These are phyloP conservation scores for Chesias legatella DNA, from an alignment of 2,888 invertebrate species.

Conservation along the genomic window DNA sequence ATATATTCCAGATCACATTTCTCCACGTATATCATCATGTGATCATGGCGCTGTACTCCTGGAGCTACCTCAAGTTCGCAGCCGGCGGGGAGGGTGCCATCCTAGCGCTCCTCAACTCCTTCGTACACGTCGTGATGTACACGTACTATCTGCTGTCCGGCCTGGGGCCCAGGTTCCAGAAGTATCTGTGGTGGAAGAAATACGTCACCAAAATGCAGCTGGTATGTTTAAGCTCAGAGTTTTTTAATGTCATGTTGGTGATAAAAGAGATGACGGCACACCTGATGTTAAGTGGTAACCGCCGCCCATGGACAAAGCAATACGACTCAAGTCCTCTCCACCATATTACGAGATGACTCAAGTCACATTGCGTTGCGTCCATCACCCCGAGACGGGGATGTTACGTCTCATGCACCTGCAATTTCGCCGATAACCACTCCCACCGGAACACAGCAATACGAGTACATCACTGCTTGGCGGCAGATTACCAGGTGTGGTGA, in stretches of 20 bases:
- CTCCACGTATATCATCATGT: slow-evolving; percentile 95
- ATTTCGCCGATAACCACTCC: too few relatives aligned
- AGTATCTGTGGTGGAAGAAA: slow-evolving; percentile 94
- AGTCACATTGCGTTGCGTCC: too few relatives aligned
- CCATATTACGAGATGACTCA: too few relatives aligned
- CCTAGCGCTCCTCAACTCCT: slow-evolving; percentile 86
- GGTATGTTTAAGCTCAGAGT: slow-evolving; percentile 60
- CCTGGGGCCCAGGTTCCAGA: slow-evolving; percentile 86
- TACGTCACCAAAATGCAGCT: slow-evolving; percentile 91
- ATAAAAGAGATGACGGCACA: too few relatives aligned
- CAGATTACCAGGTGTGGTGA: too few relatives aligned
- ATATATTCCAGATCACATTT: slow-evolving; percentile 86
- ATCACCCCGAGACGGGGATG: too few relatives aligned
- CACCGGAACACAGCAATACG: too few relatives aligned
- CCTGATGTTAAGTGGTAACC: too few relatives aligned
- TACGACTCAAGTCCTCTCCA: too few relatives aligned
- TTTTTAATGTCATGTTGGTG: background rate
- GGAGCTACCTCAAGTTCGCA: slow-evolving; percentile 89
- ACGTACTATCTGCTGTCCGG: slow-evolving; percentile 89
- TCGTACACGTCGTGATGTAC: slow-evolving; percentile 92
- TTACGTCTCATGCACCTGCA: too few relatives aligned
- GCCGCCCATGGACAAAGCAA: too few relatives aligned
- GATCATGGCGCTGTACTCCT: slow-evolving; percentile 87
- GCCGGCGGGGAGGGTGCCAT: slow-evolving; percentile 90
- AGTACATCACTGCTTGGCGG: too few relatives aligned